Conservation (phyloP, 2,113 vertebrate species). For the Podocnemis expansa region DNA sequence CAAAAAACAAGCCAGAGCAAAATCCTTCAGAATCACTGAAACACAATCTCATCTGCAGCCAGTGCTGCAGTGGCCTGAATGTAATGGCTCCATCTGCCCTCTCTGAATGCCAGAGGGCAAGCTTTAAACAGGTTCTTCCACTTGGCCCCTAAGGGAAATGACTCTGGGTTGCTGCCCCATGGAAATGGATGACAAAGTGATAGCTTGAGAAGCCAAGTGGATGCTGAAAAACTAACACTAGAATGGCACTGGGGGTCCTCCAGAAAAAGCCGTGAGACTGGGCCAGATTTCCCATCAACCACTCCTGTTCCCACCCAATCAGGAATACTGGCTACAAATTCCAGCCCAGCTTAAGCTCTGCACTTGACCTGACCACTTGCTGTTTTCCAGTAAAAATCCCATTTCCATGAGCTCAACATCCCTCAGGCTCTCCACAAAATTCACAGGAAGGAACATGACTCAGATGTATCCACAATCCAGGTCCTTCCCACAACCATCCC, state of each 20-base stretch:
- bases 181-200: background rate
- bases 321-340: background rate
- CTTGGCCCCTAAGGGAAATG: background rate
- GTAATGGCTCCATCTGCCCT: background rate
- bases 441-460: rapidly evolving
- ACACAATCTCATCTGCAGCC: background rate
- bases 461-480: background rate
- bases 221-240: background rate
- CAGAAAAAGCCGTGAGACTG: background rate
- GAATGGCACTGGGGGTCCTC: background rate
- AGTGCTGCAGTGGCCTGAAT: background rate
- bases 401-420: background rate
- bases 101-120: background rate
- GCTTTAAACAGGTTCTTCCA: background rate
- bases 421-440: background rate
- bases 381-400: background rate
- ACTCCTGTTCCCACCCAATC: background rate
- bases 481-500: rapidly evolving
- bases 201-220: background rate
- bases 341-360: background rate
- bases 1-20: background rate
- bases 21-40: background rate
- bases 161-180: background rate
- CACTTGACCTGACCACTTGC: background rate
- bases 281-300: background rate